These are phyloP conservation scores for Gephyroberyx darwinii DNA, from an alignment of 2,797 vertebrate species.

Conservation along the genomic window DNA sequence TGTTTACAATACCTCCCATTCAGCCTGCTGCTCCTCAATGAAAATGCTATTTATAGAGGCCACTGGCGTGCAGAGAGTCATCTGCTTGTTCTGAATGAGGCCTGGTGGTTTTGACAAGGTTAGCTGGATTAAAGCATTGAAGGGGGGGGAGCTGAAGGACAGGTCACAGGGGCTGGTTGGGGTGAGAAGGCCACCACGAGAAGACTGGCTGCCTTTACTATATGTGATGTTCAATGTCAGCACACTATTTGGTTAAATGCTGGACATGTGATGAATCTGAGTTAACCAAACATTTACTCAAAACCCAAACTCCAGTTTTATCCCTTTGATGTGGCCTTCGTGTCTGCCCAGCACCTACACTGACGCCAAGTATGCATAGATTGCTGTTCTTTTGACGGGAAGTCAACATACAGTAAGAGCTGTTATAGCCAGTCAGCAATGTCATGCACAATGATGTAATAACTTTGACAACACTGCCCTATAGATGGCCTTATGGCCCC, in stretches of 20 bases:
- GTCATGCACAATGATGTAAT: slow-evolving; percentile 60
- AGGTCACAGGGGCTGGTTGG: slow-evolving; percentile 68
- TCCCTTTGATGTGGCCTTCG: slow-evolving; percentile 70
- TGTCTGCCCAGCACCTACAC: slow-evolving; percentile 54
- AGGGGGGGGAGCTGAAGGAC: slow-evolving; percentile 66
- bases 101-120: slow-evolving; percentile 82
- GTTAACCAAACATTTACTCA: slow-evolving; percentile 73
- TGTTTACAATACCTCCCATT: slow-evolving; percentile 83
- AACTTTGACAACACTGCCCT: slow-evolving; percentile 53
- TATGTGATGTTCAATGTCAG: slow-evolving; percentile 65
- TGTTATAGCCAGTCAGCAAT: slow-evolving; percentile 53
- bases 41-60: slow-evolving; percentile 83
- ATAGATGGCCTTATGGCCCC: slow-evolving; percentile 46
- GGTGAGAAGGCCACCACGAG: slow-evolving; percentile 66
- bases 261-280: slow-evolving; percentile 69
- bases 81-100: slow-evolving; percentile 84
- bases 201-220: slow-evolving; percentile 69
- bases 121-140: slow-evolving; percentile 77
- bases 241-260: slow-evolving; percentile 66
- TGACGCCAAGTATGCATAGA: slow-evolving; percentile 56
- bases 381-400: slow-evolving; percentile 65
- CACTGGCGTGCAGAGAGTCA: slow-evolving; percentile 77
- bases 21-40: slow-evolving; percentile 81
- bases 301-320: slow-evolving; percentile 64
- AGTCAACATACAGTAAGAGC: slow-evolving; percentile 59